phyloP scores from a whole-genome alignment of 2,888 invertebrate genomes.

The Cosmia pyralina region DNA sequence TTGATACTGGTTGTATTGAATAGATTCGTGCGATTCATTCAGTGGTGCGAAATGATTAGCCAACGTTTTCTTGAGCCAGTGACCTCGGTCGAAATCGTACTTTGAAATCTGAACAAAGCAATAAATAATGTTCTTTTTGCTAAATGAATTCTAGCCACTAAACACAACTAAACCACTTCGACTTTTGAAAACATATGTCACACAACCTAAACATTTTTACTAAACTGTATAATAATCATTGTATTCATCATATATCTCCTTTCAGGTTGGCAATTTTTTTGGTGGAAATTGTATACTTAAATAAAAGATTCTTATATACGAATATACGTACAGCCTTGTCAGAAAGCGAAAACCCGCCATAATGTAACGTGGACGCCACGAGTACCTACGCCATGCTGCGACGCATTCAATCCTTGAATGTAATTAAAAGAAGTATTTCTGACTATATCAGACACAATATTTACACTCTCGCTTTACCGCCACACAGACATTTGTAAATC shows the following conservation, averaged over 20 bases:
- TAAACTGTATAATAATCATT: slow-evolving; percentile 26
- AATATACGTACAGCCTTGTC: slow-evolving; percentile 49
- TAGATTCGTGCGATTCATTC: slow-evolving; percentile 72
- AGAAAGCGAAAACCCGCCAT: slow-evolving; percentile 82
- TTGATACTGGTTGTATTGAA: slow-evolving; percentile 54
- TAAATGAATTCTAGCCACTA: slow-evolving; percentile 71
- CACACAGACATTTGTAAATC: slow-evolving; percentile 73
- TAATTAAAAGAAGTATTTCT: slow-evolving; percentile 59
- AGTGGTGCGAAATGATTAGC: slow-evolving; percentile 80
- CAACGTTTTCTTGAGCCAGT: slow-evolving; percentile 83
- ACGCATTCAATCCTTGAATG: slow-evolving; percentile 60
- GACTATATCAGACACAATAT: slow-evolving; percentile 67
- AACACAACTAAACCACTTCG: slow-evolving; percentile 63
- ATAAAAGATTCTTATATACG: background rate
- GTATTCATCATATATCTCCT: slow-evolving; percentile 4
- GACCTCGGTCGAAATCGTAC: slow-evolving; percentile 85
- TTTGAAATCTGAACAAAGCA: slow-evolving; percentile 83
- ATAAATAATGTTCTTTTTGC: slow-evolving; percentile 63
- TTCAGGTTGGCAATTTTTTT: background rate
- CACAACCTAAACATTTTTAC: slow-evolving; percentile 58
- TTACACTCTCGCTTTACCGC: slow-evolving; percentile 78
- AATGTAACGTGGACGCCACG: slow-evolving; percentile 87
- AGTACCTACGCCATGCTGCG: slow-evolving; percentile 78
- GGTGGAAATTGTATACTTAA: background rate
- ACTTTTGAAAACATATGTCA: slow-evolving; percentile 57